Evolutionary conservation across 2,797 vertebrate species (phyloP).

Genomic region (Cichlasoma orientale): DNA sequence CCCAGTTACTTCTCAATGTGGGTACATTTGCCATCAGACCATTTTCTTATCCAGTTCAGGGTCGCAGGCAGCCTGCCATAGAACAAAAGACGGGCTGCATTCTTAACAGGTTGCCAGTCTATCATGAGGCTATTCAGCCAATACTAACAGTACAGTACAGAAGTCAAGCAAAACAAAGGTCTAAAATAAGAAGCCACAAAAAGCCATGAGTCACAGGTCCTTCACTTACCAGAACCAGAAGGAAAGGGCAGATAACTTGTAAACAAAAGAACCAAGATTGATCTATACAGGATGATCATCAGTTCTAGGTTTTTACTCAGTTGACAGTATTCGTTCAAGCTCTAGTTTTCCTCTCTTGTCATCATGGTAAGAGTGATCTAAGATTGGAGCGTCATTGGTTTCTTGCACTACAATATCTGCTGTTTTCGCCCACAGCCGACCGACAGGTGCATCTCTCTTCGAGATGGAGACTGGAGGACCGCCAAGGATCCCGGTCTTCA

Average conservation of each 20-base stretch:
- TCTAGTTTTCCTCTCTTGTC: background rate
- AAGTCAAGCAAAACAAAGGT: background rate
- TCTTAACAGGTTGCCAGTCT: no score
- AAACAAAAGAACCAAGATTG: background rate
- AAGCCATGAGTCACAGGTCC: background rate
- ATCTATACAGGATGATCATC: background rate
- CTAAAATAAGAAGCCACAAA: no score
- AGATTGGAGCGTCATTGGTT: background rate
- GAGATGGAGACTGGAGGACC: constrained; percentile 31
- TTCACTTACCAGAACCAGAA: background rate
- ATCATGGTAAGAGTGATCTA: background rate
- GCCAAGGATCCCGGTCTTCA: constrained; percentile 43
- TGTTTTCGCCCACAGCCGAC: constrained; percentile 29
- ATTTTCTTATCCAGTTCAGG: background rate
- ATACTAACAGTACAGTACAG: background rate
- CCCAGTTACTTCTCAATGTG: background rate
- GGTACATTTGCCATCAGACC: background rate
- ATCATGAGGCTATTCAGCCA: no score
- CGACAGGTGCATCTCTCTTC: constrained; percentile 40
- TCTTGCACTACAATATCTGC: background rate
- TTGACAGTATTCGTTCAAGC: background rate
- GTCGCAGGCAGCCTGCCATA: background rate
- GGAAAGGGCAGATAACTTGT: background rate
- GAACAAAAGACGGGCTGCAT: background rate
- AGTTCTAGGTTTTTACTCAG: background rate